phyloP scores from a whole-genome alignment of 2,113 vertebrate genomes.

The Prionailurus bengalensis region DNA sequence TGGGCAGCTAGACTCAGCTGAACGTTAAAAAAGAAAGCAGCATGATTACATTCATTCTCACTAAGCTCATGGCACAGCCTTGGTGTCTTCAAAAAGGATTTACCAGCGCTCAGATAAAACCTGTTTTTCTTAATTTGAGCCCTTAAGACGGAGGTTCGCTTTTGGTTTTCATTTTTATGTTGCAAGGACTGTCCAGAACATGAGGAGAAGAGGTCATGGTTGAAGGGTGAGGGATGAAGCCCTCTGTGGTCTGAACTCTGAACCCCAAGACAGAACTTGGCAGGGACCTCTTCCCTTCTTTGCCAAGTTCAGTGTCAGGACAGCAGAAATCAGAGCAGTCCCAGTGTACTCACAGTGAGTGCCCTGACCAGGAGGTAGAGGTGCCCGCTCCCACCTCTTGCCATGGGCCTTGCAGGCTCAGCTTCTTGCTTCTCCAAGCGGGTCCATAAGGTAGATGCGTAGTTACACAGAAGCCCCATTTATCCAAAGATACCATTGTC shows the following conservation, averaged over 20 bases:
- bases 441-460: neutral
- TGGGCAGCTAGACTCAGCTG: neutral
- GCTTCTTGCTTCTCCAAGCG: neutral
- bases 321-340: no score
- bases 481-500: neutral
- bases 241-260: neutral
- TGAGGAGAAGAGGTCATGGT: neutral
- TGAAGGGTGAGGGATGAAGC: neutral
- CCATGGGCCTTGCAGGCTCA: neutral
- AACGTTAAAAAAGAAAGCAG: neutral
- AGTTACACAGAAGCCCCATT: neutral
- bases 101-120: neutral
- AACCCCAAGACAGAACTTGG: neutral
- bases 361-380: neutral
- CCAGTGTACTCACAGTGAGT: fast-evolving
- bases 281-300: neutral
- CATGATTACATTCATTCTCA: neutral
- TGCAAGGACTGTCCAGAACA: neutral
- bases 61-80: neutral
- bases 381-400: neutral
- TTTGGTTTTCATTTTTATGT: neutral
- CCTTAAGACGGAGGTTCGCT: neutral
- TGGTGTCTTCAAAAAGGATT: neutral
- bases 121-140: neutral
- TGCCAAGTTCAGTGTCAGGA: neutral